These are phyloP conservation scores for Leucosticte australis DNA, from an alignment of 2,113 vertebrate species.

Conservation along the genomic window DNA sequence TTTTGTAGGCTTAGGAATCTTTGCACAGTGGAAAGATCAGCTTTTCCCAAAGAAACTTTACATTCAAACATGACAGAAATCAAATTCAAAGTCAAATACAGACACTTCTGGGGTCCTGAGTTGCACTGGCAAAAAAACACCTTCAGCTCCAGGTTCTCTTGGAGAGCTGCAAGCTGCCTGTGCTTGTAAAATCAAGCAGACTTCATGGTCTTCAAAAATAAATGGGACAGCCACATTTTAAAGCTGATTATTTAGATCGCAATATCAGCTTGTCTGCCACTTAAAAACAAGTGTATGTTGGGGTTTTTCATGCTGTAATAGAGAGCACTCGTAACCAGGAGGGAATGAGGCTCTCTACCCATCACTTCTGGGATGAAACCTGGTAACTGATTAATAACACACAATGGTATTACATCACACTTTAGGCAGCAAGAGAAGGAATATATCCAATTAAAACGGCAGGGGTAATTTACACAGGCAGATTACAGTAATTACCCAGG, in stretches of 20 bases:
- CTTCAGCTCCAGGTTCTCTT: neutral
- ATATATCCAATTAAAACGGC: conserved; percentile 73
- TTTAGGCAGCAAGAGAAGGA: conserved; percentile 61
- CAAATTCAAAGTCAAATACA: neutral
- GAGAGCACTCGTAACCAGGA: neutral
- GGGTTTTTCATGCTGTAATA: neutral
- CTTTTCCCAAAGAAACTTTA: neutral
- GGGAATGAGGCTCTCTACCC: neutral
- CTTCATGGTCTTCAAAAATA: neutral
- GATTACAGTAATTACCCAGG: conserved; percentile 70
- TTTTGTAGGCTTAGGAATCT: neutral
- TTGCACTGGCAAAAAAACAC: neutral
- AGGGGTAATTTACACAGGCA: conserved; percentile 70
- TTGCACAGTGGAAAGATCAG: neutral
- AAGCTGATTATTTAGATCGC: neutral
- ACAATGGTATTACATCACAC: conserved; percentile 64
- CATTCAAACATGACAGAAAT: neutral
- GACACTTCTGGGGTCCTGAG: neutral
- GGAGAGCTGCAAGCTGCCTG: neutral
- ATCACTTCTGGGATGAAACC: conserved; percentile 41
- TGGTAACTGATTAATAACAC: conserved; percentile 65
- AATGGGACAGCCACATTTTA: neutral
- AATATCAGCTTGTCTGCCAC: neutral
- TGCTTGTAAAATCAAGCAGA: neutral
- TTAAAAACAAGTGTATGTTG: neutral